These are phyloP conservation scores for Drosophila meridionalis DNA, from an alignment of 2,888 invertebrate species.

Conservation along the genomic window DNA sequence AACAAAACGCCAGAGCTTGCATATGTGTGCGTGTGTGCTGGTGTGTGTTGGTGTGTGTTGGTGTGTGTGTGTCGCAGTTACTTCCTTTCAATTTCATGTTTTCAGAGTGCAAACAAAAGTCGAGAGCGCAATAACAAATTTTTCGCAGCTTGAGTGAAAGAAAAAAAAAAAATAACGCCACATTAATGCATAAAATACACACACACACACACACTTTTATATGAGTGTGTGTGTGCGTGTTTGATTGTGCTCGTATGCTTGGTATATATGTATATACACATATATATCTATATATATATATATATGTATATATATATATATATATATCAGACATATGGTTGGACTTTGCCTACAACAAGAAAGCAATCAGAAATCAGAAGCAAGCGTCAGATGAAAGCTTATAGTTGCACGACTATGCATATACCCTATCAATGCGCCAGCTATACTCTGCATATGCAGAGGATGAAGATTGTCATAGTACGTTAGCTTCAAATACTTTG, in stretches of 20 bases:
- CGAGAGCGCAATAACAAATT: slow-evolving; percentile 68
- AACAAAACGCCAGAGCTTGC: slow-evolving; percentile 52
- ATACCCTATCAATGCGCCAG: not conserved
- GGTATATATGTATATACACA: not conserved
- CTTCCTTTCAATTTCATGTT: slow-evolving; percentile 69
- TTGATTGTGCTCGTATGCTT: not conserved
- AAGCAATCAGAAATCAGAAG: slow-evolving; percentile 21
- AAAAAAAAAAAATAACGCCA: slow-evolving; percentile 26
- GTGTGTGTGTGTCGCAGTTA: slow-evolving; percentile 53
- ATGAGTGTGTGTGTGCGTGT: not conserved
- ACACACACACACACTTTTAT: not conserved
- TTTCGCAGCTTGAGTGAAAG: slow-evolving; percentile 57
- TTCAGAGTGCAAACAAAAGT: slow-evolving; percentile 65
- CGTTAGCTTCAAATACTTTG: too few species aligned
- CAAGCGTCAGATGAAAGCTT: not conserved
- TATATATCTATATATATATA: not conserved
- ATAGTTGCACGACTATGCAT: not conserved
- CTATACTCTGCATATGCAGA: not conserved
- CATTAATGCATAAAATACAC: slow-evolving; percentile 35
- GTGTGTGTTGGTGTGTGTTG: slow-evolving; percentile 21
- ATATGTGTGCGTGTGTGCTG: slow-evolving; percentile 12
- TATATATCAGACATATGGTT: slow-evolving; percentile 9
- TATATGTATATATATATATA: not conserved
- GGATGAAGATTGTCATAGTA: too few species aligned
- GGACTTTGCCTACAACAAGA: slow-evolving; percentile 34